Conservation (phyloP, 2,888 invertebrate genomes). For the Papilio elwesi region DNA sequence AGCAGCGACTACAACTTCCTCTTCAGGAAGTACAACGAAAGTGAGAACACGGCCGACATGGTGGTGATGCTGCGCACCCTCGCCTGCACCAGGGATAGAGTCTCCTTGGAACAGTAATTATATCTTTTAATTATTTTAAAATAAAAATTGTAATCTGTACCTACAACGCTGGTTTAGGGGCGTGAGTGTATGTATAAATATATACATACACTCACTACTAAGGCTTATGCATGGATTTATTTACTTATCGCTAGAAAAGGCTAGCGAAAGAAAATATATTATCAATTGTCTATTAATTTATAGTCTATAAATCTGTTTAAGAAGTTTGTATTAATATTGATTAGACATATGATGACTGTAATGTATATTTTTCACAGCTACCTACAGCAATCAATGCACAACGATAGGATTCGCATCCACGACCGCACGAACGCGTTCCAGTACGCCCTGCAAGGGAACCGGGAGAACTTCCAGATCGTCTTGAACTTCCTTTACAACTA, state of each 20-base stretch:
- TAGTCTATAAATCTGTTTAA: no score
- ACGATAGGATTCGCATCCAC: constrained; percentile 74
- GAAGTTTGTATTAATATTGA: no score
- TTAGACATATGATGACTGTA: no score
- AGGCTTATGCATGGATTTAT: no score
- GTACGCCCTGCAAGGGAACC: constrained; percentile 82
- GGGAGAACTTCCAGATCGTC: constrained; percentile 80
- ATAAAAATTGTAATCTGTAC: no score
- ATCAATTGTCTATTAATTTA: no score
- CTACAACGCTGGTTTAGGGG: no score
- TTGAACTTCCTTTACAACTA: constrained; percentile 77
- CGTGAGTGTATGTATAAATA: no score
- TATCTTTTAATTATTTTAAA: neutral
- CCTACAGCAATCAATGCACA: constrained; percentile 71
- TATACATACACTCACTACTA: no score
- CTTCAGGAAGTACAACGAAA: constrained; percentile 81
- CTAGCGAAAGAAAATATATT: no score
- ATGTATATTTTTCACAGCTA: constrained; percentile 68
- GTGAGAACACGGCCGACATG: constrained; percentile 85
- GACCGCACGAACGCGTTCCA: constrained; percentile 75
- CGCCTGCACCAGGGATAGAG: constrained; percentile 64
- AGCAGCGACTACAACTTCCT: constrained; percentile 86
- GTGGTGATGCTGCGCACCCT: constrained; percentile 83
- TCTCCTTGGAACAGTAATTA: constrained; percentile 59
- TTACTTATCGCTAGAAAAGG: no score